A percentile compares a stretch with the other conserved stretches of the same genome.
phyloP scores from a whole-genome alignment of 2,797 vertebrate species.

The Podarcis lilfordi region DNA sequence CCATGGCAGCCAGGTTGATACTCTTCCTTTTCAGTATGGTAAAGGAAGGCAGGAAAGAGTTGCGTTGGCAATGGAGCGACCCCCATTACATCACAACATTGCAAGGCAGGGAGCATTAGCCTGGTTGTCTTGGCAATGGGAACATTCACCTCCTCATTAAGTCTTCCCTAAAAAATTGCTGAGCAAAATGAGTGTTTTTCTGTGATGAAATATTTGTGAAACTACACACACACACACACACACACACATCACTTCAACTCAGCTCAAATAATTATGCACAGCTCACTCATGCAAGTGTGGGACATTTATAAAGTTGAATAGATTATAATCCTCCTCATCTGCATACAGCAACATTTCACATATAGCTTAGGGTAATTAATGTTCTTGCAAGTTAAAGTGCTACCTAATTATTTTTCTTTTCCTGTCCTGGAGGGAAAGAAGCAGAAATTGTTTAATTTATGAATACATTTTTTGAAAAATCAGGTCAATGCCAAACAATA shows the following conservation, averaged over 20 bases:
- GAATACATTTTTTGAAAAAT: slow-evolving; percentile 42
- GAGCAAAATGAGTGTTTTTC: background rate
- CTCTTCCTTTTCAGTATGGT: background rate
- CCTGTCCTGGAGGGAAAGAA: slow-evolving; percentile 55
- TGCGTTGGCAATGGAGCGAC: background rate
- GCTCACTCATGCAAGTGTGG: slow-evolving; percentile 44
- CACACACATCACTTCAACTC: background rate
- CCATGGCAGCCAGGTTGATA: background rate
- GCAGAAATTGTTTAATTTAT: slow-evolving; percentile 69
- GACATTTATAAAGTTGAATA: slow-evolving; percentile 69
- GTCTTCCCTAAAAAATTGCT: background rate
- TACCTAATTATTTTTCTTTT: slow-evolving; percentile 71
- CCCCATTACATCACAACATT: background rate
- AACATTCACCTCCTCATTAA: background rate
- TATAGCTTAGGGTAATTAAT: slow-evolving; percentile 73
- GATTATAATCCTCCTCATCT: slow-evolving; percentile 74
- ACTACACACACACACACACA: background rate
- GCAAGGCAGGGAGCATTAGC: background rate
- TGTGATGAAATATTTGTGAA: background rate
- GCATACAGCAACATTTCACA: slow-evolving; percentile 67
- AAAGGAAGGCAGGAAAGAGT: background rate
- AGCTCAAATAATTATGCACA: slow-evolving; percentile 7
- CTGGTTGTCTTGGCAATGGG: background rate
- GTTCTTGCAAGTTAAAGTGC: slow-evolving; percentile 70
- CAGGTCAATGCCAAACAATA: slow-evolving; percentile 44